phyloP scores from a whole-genome alignment of 2,888 invertebrate genomes.

The Amblyteles armatorius region DNA sequence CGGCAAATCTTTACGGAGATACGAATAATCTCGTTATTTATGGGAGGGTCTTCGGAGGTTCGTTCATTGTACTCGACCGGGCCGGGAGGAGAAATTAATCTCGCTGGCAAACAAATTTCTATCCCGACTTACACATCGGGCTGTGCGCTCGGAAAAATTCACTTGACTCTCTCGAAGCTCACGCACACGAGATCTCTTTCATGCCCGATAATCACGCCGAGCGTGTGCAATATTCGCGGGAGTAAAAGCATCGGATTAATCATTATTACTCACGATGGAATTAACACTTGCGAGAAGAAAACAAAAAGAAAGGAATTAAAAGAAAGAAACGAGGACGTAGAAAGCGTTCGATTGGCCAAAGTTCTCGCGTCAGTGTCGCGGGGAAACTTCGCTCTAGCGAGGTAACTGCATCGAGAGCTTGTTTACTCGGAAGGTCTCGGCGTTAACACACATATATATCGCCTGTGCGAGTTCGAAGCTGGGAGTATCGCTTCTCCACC shows the following conservation, averaged over 20 bases:
- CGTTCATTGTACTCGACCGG: not conserved
- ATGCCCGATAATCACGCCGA: not conserved
- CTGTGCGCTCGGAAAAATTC: too few species aligned
- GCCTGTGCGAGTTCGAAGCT: constrained; percentile 9
- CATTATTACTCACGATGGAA: constrained; percentile 6
- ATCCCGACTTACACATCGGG: not conserved
- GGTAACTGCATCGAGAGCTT: constrained; percentile 14
- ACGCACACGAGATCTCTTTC: not conserved
- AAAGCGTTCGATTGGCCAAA: constrained; percentile 48
- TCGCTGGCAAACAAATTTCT: not conserved
- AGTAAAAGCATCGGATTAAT: constrained; percentile 3
- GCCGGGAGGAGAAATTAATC: not conserved
- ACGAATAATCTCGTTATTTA: not conserved
- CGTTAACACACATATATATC: constrained; percentile 35
- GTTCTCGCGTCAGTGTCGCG: constrained; percentile 19
- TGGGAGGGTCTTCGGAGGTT: not conserved
- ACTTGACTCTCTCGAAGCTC: not conserved
- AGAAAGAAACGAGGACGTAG: constrained; percentile 32
- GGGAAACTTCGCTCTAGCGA: constrained; percentile 21
- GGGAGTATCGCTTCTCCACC: constrained; percentile 4
- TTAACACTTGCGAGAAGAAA: not conserved
- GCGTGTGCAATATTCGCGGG: not conserved
- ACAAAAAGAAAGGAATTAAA: not conserved
- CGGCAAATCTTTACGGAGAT: not conserved
- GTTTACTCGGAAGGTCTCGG: constrained; percentile 45